Evolutionary conservation across 1,140 invertebrate species (phyloP).

Genomic region (Ladona fulva): DNA sequence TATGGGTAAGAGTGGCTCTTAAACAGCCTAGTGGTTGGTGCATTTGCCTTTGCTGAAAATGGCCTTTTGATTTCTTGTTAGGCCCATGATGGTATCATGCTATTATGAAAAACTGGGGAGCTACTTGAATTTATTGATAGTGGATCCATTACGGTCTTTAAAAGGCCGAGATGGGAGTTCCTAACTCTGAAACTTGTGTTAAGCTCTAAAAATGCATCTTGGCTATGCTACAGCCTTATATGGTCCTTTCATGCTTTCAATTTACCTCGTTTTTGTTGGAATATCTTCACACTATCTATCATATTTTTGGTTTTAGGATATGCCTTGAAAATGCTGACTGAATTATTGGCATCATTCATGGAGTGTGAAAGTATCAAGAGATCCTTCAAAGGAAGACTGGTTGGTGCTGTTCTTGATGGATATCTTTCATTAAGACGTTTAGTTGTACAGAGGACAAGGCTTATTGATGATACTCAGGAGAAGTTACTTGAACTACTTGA

Average conservation of each 20-base stretch:
- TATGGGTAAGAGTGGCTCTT: too few relatives aligned
- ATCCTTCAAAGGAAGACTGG: slow-evolving; percentile 80
- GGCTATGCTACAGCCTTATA: not conserved
- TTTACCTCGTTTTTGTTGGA: not conserved
- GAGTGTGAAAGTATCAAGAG: slow-evolving; percentile 74
- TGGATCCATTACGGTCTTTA: too few relatives aligned
- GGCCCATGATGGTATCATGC: too few relatives aligned
- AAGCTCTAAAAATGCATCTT: not conserved
- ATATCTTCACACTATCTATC: not conserved
- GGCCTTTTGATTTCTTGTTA: too few relatives aligned
- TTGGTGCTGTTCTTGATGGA: slow-evolving; percentile 84
- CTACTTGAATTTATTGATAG: too few relatives aligned
- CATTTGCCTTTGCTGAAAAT: too few relatives aligned
- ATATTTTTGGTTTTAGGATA: slow-evolving; percentile 44
- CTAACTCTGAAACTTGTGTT: too few relatives aligned
- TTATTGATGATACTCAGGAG: slow-evolving; percentile 95
- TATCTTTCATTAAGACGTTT: slow-evolving; percentile 84
- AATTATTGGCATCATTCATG: slow-evolving; percentile 74
- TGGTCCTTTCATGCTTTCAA: too few relatives aligned
- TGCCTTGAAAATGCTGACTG: slow-evolving; percentile 76
- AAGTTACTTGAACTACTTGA: slow-evolving; percentile 88
- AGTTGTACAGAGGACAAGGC: slow-evolving; percentile 86
- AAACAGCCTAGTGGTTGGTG: too few relatives aligned
- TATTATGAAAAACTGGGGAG: too few relatives aligned
- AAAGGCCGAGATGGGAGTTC: too few relatives aligned